Base-by-base conservation (phyloP, 2,113 vertebrate genomes). In the Campylomormyrus tamandua region DNA sequence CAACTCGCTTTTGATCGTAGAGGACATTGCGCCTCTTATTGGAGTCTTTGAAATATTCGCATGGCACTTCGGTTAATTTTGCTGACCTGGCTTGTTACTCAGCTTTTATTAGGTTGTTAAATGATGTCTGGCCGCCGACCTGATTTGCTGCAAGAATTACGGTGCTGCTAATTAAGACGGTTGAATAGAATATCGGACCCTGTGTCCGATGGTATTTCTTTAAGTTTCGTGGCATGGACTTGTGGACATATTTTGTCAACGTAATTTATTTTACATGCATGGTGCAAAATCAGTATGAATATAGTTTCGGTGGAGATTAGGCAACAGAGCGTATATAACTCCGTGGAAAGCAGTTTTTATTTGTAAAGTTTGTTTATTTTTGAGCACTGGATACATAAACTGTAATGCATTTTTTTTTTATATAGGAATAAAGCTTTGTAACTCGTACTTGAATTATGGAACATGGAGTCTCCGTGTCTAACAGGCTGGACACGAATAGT, bases 81-180 rank as follows among this genome's bases (percentile, higher is more conserved):
- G 92, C 93, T 93, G 93, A 92, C 91, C 92, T 92, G 94, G 94
- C 93, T 94, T 89, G 24, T 27, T 88, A 8, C 50, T 35, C 52
- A 48, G 50, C 10, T 46, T 70, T 89, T 85, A 56, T 48, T 58
- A 24, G 80, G 52, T 62, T 85, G 35, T 27, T 35, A 17, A 62
- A 13, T 15, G 89, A 89, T 35, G 31, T 62, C 35, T 17, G 46
- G 7, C 4, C 24, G n/a, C 62, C 42, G 49, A 42, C 21, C 74
- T 84, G 80, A 5, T 27, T 45, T 52, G 27, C 50, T 87, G 62
- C n/a, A 70, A 13, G 62, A 70, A 70, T 70, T 27, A 31, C 58
- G 62, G 62, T 31, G n/a, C 62, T 70, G 62, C 9, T 70, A 70
- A 70, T 70, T 31, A 42, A 42, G 74, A 5, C 35, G 31, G 74